phyloP scores from a whole-genome alignment of 2,888 invertebrate species.

The Catocala fraxini region DNA sequence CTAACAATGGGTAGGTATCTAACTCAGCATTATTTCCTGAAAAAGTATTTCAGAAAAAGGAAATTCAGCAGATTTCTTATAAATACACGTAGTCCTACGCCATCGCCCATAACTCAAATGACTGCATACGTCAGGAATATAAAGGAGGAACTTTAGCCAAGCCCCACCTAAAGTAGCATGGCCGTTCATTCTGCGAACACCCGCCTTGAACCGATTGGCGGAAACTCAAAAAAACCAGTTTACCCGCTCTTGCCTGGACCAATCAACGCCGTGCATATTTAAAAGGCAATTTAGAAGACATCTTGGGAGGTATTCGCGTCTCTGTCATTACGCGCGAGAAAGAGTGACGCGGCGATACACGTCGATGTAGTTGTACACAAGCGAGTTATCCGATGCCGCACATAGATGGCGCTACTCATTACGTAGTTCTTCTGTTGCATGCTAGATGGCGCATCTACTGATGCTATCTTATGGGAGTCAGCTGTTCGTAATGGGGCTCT shows the following conservation, averaged over 20 bases:
- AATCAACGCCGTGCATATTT: constrained; percentile 76
- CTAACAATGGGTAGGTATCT: constrained; percentile 13
- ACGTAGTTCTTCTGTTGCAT: constrained; percentile 61
- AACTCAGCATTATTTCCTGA: constrained; percentile 61
- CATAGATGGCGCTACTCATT: constrained; percentile 73
- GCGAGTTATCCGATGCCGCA: constrained; percentile 34
- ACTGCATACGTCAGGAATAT: constrained; percentile 84
- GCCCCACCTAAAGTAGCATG: constrained; percentile 84
- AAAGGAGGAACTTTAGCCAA: constrained; percentile 80
- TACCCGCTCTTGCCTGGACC: constrained; percentile 69
- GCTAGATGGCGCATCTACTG: constrained; percentile 66
- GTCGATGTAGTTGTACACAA: constrained; percentile 63
- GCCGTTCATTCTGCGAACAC: constrained; percentile 72
- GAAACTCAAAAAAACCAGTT: constrained; percentile 69
- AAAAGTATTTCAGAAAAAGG: constrained; percentile 61
- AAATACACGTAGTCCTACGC: constrained; percentile 78
- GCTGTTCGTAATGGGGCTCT: constrained; percentile 61
- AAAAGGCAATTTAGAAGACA: constrained; percentile 74
- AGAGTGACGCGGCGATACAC: constrained; percentile 63
- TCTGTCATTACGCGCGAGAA: constrained; percentile 70
- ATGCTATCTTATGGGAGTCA: constrained; percentile 53
- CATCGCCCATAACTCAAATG: constrained; percentile 85
- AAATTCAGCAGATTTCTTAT: constrained; percentile 76
- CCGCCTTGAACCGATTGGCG: constrained; percentile 73
- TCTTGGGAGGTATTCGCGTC: constrained; percentile 69